Evolutionary conservation across 92 coral and sea anemone species (phyloP).

Genomic region (Porites evermanni): DNA sequence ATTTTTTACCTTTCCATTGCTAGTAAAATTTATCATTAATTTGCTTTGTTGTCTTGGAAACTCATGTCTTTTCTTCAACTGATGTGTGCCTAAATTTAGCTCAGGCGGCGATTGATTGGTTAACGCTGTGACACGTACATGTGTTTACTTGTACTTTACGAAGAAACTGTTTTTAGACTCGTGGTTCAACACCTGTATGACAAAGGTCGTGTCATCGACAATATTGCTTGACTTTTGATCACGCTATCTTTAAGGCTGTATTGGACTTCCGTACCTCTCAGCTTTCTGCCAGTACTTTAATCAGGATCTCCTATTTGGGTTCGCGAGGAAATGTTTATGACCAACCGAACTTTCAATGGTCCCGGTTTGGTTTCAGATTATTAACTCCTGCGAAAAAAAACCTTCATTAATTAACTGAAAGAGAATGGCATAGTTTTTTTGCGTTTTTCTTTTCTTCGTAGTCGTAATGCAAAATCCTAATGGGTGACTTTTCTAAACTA

Average conservation of each 20-base stretch:
- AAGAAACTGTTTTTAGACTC: not conserved
- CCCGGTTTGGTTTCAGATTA: no score
- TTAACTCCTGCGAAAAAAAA: no score
- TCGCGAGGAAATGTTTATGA: no score
- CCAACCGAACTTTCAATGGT: no score
- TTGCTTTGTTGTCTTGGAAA: not conserved
- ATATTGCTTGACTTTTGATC: not conserved
- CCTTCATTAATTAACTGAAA: no score
- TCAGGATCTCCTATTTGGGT: no score
- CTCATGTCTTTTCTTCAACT: not conserved
- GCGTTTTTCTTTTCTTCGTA: no score
- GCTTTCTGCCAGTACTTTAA: no score
- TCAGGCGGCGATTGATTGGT: not conserved
- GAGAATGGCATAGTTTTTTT: no score
- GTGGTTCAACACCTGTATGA: not conserved
- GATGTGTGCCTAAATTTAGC: not conserved
- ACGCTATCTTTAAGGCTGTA: not conserved
- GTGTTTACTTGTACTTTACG: not conserved
- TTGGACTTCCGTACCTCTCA: no score
- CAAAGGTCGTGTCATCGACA: not conserved
- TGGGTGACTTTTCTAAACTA: no score
- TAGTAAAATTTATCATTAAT: not conserved
- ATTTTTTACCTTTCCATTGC: not conserved
- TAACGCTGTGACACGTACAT: not conserved
- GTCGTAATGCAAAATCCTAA: no score